Base-by-base conservation (phyloP, 2,888 invertebrate species). In the Ethmia dodecea region DNA sequence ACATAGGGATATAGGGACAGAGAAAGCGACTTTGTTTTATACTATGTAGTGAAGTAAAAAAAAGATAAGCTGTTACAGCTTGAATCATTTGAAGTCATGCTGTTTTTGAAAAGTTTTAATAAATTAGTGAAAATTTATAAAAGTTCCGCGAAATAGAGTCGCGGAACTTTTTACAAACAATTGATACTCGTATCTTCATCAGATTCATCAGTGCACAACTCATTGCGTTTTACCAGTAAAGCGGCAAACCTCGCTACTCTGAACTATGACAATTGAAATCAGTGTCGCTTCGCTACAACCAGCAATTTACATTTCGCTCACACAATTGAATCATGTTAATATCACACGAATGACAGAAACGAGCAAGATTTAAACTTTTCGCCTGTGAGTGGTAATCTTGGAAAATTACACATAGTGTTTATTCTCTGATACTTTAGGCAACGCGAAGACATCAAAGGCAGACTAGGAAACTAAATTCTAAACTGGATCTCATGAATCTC, bases 221-320 rank as follows among this genome's bases (percentile, higher is more conserved):
- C 40, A 45, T 42, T 42, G 38, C 39, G 49, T 40, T 40, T 38
- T 45, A 45, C 40, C 40, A 34, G 43, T 26, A 37, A 31, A 31
- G 13, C 20, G 38, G 44, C 28, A 35, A 33, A 46, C 47, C 54
- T 24, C 46, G 42, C 22, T 22, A 32, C 42, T 38, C 36, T 34
- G 35, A 46, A 49, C 55, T 49, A 45, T 43, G 32, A 47, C 40
- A 42, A 45, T 50, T 45, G 47, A 43, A 49, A 52, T 34, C 36
- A 25, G 18, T n/a, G 25, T n/a, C 24, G 20, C 24, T 25, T 16
- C 25, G 28, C 32, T 28, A 28, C 31, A 30, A 31, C 16, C 20
- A 31, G n/a, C 31, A 31, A 28, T 35, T 35, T 31, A 13, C 28
- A 16, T 16, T 35, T 14, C 12, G 25, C 29, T 31, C 24, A 14